Conservation (phyloP, 2,888 invertebrate genomes). For the Drosophila tripunctata region DNA sequence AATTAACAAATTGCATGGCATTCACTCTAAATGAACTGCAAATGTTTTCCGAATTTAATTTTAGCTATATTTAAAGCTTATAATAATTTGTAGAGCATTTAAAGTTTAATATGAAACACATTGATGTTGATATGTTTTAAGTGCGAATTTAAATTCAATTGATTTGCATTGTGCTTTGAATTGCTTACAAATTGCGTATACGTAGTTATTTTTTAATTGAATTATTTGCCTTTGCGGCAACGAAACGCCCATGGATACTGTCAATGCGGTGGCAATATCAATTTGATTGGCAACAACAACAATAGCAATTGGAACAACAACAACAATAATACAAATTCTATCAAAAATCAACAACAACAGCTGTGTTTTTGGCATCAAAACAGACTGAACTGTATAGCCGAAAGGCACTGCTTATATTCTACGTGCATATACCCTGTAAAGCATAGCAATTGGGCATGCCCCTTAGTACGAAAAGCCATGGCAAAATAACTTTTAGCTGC, state of each 20-base stretch:
- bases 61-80: neutral
- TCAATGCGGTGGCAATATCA: slow-evolving; percentile 5
- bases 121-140: slow-evolving; percentile 28
- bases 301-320: slow-evolving; percentile 1
- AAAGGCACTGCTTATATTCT: slow-evolving; percentile 5
- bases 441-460: neutral
- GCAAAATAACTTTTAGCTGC: neutral
- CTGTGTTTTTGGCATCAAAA: slow-evolving; percentile 14
- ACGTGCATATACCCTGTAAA: neutral
- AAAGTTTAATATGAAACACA: neutral
- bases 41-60: neutral
- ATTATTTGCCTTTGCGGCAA: slow-evolving; percentile 42
- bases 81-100: too few species aligned
- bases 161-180: slow-evolving; percentile 53
- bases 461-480: neutral
- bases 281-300: slow-evolving; percentile 11
- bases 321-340: neutral
- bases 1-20: slow-evolving; percentile 67
- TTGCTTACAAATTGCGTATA: slow-evolving; percentile 54
- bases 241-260: slow-evolving; percentile 13
- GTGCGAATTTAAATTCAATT: slow-evolving; percentile 62
- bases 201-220: slow-evolving; percentile 48
- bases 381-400: neutral
- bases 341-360: slow-evolving; percentile 34
- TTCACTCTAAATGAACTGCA: slow-evolving; percentile 8